Conservation (phyloP, 2,113 vertebrate species). For the Struthio camelus region DNA sequence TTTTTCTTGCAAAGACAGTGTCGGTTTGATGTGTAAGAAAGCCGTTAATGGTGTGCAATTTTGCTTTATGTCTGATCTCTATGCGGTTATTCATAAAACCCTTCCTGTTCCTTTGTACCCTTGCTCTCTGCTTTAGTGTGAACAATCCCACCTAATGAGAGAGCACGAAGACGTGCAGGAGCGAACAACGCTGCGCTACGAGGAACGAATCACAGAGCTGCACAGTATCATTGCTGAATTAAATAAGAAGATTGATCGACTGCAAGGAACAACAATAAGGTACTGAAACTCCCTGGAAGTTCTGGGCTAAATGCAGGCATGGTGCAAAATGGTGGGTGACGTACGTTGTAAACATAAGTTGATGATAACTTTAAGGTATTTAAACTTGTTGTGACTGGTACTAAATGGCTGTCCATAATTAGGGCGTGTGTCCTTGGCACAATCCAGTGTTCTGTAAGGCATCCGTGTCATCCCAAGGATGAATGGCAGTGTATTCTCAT, state of each 20-base stretch:
- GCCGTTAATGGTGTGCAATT: neutral
- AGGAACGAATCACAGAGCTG: conserved; percentile 88
- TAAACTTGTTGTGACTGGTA: neutral
- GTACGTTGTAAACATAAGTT: neutral
- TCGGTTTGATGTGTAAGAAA: neutral
- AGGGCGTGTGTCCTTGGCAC: neutral
- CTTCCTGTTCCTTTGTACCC: neutral
- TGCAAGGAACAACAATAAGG: conserved; percentile 87
- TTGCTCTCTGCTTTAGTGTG: conserved; percentile 74
- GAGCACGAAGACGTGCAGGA: conserved; percentile 88
- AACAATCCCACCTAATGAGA: conserved; percentile 86
- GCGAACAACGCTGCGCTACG: conserved; percentile 80
- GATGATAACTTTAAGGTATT: neutral
- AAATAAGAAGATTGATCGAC: conserved; percentile 87
- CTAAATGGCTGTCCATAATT: neutral
- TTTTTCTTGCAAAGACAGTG: neutral
- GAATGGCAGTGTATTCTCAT: neutral
- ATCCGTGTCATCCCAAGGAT: neutral
- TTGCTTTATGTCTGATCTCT: neutral
- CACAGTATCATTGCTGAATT: conserved; percentile 89
- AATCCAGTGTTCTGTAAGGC: neutral
- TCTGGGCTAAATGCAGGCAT: neutral
- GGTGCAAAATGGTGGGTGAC: neutral
- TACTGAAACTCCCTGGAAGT: conserved; percentile 20
- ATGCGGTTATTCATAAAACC: neutral